Base-by-base conservation (phyloP, 1,140 invertebrate species). In the Daktulosphaira vitifoliae region DNA sequence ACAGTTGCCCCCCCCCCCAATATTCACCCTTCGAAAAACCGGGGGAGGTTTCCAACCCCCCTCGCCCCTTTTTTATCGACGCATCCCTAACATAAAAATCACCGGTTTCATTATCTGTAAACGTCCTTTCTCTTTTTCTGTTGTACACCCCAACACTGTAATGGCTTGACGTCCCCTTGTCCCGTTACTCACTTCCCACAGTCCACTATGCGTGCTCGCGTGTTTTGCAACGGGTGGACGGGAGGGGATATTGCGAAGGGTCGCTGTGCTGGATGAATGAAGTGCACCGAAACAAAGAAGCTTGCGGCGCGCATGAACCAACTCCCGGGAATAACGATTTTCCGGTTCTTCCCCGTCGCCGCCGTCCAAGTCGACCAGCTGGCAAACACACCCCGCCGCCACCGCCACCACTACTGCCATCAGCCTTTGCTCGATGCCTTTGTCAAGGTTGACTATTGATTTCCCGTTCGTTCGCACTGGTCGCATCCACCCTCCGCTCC, bases 281-380 rank as follows among this genome's bases (percentile, higher is more conserved):
- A 62, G 56, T 62, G 56, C 56, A 62, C 56, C 56, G 7, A 39
- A 42, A 62, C 56, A 62, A 62, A 62, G 56, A 33, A 62, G 44
- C 56, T 48, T 11, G 26, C 25, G 38, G 25, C 46, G 56, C 56
- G 56, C 56, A 62, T 62, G 56, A 16, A 7, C 54, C 11, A 25
- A 15, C 44, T 25, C 3, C 39, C 22, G 23, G 56, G 29, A 33
- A 33, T 62, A 62, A 62, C 56, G 56, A 62, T 62, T 62, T 62
- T 62, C 56, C 56, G 56, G 25, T 39, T n/a, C 20, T n/a, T 49
- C 52, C 22, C 46, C 38, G 18, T 26, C 8, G 23, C 5, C 39
- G 11, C 11, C 16, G 39, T 48, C 56, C 25, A 46, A 6, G n/a
- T 3, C 18, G 25, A 22, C 42, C 56, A 48, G 56, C 56, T 62